Conservation (phyloP, 2,888 invertebrate genomes). For the Achlya flavicornis region DNA sequence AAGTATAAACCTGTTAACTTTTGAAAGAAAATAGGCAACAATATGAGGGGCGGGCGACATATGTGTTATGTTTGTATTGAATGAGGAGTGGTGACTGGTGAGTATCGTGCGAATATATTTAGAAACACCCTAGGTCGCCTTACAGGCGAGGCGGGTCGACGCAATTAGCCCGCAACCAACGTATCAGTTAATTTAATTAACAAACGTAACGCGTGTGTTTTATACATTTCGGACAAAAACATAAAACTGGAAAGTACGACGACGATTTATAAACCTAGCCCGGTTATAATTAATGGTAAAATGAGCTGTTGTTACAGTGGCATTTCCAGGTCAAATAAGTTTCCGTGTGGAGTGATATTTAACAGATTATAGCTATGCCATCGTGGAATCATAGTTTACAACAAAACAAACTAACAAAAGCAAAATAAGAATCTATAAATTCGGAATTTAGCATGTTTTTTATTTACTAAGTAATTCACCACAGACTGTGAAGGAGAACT, state of each 20-base stretch:
- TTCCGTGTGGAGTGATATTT: neutral
- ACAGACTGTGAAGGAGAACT: too few relatives aligned
- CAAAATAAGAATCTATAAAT: neutral
- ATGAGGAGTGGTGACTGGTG: constrained; percentile 57
- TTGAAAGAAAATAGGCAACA: constrained; percentile 33
- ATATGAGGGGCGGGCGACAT: constrained; percentile 34
- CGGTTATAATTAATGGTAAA: constrained; percentile 19
- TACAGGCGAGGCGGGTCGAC: constrained; percentile 36
- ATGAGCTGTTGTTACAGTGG: neutral
- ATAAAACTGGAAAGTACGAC: constrained; percentile 22
- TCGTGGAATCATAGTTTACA: neutral
- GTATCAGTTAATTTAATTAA: constrained; percentile 67
- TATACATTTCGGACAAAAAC: constrained; percentile 34
- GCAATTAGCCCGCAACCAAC: constrained; percentile 56
- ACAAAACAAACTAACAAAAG: neutral
- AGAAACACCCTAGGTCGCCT: constrained; percentile 48
- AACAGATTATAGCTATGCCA: neutral
- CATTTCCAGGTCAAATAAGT: neutral
- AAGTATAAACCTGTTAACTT: constrained; percentile 25
- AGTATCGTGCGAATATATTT: constrained; percentile 67
- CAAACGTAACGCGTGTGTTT: constrained; percentile 46
- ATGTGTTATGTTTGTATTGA: constrained; percentile 53
- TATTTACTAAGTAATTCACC: too few relatives aligned
- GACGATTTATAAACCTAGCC: neutral
- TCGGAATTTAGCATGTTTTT: too few relatives aligned